Base-by-base conservation (phyloP, 2,797 vertebrate species). In the Sylvia borin region DNA sequence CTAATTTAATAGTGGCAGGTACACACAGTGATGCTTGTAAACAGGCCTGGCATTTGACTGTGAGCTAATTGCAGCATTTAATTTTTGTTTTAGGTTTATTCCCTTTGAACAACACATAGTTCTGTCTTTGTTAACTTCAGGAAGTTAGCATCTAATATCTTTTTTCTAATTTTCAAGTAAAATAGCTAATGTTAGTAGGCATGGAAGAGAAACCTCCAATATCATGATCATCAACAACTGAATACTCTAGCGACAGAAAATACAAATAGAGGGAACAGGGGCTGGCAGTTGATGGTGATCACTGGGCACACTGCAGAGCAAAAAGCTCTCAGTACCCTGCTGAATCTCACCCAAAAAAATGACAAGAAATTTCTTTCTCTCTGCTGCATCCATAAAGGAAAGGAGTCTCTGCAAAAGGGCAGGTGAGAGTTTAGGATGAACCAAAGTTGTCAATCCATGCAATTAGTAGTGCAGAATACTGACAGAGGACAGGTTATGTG, bases 11-110 rank as follows among this genome's bases (percentile, higher is more conserved):
- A 58, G 42, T 64, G 66, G 53, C 40, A 73, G 20, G 43, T 50
- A 68, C 34, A n/a, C 42, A 79, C 4, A 16, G 31, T 40, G n/a
- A n/a, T 92, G 84, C 64, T 71, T 79, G 47, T 87, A 74, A 93
- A 81, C 34, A 24, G 53, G 25, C 62, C 21, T 42, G 62, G 16
- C 5, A 40, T 65, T 80, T 82, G 36, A n/a, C 48, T 86, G 6
- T 60, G 20, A 82, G 67, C 20, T 54, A 31, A 81, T 85, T 82
- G 64, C 36, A 76, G 22, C 32, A 38, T 78, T 84, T 70, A 64
- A 22, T 25, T 70, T 75, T 38, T 51, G 27, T 36, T 91, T 85
- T 62, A 34, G 40, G 71, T 24, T 71, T 66, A 29, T 66, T 73
- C 27, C 31, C 27, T 94, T 77, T 62, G 36, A 89, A 5, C 17